A percentile compares a stretch with the other conserved stretches of the same genome.
These are phyloP conservation scores for Marcusenius ussheri DNA, from an alignment of 2,113 vertebrate species.

Conservation along the genomic window DNA sequence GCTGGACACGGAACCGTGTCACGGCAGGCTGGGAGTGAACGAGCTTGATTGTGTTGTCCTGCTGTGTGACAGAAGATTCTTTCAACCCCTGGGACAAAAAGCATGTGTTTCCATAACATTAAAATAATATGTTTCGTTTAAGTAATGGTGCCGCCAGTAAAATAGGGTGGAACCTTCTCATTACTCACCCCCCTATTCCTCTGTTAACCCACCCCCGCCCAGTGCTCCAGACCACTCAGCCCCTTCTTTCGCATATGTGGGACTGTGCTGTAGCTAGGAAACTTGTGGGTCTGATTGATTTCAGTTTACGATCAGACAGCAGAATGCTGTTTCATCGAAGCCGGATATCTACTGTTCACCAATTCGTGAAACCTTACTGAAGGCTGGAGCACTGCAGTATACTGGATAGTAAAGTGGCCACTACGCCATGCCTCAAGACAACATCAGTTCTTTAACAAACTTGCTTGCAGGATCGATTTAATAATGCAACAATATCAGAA, in stretches of 20 bases:
- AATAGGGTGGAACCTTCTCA: neutral
- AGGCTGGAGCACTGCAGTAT: neutral
- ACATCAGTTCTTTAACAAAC: neutral
- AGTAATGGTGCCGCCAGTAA: neutral
- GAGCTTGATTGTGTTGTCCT: neutral
- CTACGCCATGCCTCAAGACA: neutral
- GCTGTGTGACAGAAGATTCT: neutral
- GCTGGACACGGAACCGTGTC: neutral
- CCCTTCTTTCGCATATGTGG: neutral
- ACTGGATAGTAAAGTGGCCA: neutral
- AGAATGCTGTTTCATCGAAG: neutral
- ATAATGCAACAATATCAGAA: neutral
- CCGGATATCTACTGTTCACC: neutral
- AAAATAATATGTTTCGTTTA: neutral
- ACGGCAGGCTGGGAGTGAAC: neutral
- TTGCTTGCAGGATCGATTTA: neutral
- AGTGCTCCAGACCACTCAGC: neutral
- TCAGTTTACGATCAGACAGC: neutral
- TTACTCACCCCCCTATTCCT: neutral
- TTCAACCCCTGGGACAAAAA: neutral
- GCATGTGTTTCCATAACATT: neutral
- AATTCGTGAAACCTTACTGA: neutral
- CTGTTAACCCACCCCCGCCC: neutral
- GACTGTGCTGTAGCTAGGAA: constrained; percentile 2
- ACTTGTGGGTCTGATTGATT: neutral